These are phyloP conservation scores for Xerus inauris DNA, from an alignment of 2,113 vertebrate species.

Conservation along the genomic window DNA sequence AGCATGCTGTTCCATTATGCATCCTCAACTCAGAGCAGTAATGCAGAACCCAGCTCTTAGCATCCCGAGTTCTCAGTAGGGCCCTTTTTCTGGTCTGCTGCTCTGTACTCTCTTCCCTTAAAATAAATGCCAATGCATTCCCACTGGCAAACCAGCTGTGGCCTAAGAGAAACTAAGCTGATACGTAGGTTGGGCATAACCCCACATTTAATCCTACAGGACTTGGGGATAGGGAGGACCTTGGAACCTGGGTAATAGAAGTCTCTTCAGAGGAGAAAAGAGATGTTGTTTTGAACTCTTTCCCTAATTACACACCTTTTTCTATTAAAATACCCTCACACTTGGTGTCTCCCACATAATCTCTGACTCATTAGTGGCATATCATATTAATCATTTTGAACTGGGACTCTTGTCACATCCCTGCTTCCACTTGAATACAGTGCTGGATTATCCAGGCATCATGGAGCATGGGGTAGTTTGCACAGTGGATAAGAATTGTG, in stretches of 20 bases:
- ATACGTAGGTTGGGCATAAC: background rate
- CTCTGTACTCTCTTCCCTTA: background rate
- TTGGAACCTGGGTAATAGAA: conserved; percentile 65
- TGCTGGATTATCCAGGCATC: background rate
- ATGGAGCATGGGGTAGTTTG: background rate
- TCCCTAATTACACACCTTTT: conserved; percentile 75
- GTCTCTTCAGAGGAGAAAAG: conserved; percentile 72
- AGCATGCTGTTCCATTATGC: fast-evolving
- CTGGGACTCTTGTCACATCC: background rate
- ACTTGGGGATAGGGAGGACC: background rate
- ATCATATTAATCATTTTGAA: background rate
- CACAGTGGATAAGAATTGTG: background rate
- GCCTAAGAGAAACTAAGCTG: background rate
- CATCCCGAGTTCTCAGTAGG: background rate
- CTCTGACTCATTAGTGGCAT: background rate
- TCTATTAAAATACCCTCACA: conserved; percentile 73
- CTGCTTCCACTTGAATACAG: background rate
- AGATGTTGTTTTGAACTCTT: conserved; percentile 74
- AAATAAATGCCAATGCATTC: background rate
- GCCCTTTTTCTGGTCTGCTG: background rate
- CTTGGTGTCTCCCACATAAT: background rate
- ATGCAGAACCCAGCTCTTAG: background rate
- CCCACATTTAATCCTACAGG: background rate
- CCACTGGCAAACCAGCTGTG: background rate
- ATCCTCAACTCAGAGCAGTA: background rate